Evolutionary conservation across 1,140 invertebrate genomes (phyloP).

Genomic region (Tetramorium parvispinum): DNA sequence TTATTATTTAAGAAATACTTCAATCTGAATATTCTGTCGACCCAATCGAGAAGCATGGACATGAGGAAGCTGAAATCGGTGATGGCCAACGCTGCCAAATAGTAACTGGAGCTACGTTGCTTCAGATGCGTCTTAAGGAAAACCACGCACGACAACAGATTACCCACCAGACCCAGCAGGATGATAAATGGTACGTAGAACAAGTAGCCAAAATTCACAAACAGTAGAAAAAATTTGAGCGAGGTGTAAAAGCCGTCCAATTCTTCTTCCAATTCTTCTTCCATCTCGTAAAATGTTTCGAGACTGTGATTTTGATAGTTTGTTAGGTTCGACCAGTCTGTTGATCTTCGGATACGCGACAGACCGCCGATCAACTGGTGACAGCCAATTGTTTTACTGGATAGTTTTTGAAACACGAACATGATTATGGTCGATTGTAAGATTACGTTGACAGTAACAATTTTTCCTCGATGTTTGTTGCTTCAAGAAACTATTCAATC

Average conservation of each 20-base stretch:
- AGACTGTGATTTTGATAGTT: slow-evolving; percentile 30
- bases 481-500: not conserved
- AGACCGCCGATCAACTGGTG: not conserved
- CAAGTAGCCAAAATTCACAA: slow-evolving; percentile 85
- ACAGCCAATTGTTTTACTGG: not conserved
- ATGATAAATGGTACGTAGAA: slow-evolving; percentile 87
- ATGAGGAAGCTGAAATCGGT: slow-evolving; percentile 87
- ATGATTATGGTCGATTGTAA: not conserved
- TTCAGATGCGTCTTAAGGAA: too few relatives aligned
- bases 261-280: slow-evolving; percentile 72
- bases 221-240: slow-evolving; percentile 81
- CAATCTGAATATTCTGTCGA: slow-evolving; percentile 85
- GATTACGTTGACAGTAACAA: not conserved
- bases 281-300: slow-evolving; percentile 5
- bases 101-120: too few relatives aligned
- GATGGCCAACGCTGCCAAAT: too few relatives aligned
- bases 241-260: slow-evolving; percentile 75
- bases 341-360: slow-evolving; percentile 47
- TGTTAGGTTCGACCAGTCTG: slow-evolving; percentile 26
- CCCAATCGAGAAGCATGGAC: slow-evolving; percentile 86
- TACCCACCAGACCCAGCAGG: too few relatives aligned
- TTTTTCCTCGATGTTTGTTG: too few relatives aligned
- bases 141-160: too few relatives aligned
- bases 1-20: slow-evolving; percentile 85
- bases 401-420: slow-evolving; percentile 13